phyloP scores from a whole-genome alignment of 1,140 invertebrate species.

The Cydia amplana region DNA sequence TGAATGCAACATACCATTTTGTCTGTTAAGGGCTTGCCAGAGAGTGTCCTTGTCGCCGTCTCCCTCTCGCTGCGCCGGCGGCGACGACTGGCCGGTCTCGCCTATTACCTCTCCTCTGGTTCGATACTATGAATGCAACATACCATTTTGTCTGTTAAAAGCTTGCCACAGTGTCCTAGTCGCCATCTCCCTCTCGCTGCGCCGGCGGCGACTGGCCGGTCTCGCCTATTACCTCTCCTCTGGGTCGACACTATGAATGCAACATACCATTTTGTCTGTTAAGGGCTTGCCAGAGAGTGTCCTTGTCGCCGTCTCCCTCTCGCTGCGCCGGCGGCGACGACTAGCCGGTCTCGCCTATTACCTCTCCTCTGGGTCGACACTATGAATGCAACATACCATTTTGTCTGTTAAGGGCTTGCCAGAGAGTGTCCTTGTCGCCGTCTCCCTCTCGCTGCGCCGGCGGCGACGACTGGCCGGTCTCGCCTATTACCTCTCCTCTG shows the following conservation, averaged over 20 bases:
- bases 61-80: slow-evolving; percentile 71
- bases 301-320: slow-evolving; percentile 67
- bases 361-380: no score
- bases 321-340: slow-evolving; percentile 71
- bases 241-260: slow-evolving; percentile 57
- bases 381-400: no score
- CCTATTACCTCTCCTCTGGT: neutral
- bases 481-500: slow-evolving; percentile 74
- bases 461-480: slow-evolving; percentile 72
- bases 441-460: slow-evolving; percentile 66
- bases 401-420: no score
- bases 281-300: slow-evolving; percentile 75
- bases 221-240: slow-evolving; percentile 74
- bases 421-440: slow-evolving; percentile 71
- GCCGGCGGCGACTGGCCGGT: slow-evolving; percentile 73
- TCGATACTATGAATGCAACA: slow-evolving; percentile 32
- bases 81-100: neutral
- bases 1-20: no score
- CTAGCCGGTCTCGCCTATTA: slow-evolving; percentile 61
- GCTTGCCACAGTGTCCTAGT: slow-evolving; percentile 77
- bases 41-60: slow-evolving; percentile 61
- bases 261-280: slow-evolving; percentile 74
- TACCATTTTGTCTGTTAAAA: slow-evolving; percentile 76
- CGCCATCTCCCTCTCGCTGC: slow-evolving; percentile 61
- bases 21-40: slow-evolving; percentile 44